Base-by-base conservation (phyloP, 92 coral and sea anemone species). In the Umimayanthus kanabou region DNA sequence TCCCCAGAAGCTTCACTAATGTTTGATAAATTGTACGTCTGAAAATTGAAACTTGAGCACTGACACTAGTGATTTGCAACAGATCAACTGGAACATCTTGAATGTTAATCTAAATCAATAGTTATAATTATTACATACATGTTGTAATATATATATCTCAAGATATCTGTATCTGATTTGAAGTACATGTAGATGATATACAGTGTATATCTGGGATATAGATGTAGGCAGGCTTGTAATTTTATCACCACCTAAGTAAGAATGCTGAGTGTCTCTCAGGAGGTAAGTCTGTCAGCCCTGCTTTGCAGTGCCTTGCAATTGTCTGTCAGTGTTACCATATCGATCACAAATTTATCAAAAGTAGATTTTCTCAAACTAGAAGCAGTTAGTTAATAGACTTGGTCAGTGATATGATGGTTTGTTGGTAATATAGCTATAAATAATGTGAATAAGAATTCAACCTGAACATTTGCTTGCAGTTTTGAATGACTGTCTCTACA, bases 181-280 rank as follows among this genome's bases (percentile, higher is more conserved):
- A 61, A 18, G 9, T 20, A 20, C 26, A 4, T 22, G 37, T 33
- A 33, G 37, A 61, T 22, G 2, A 20, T 4, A 23, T 16, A 8
- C 45, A 4, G 50, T 9, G 11, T 61, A 23, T 22, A 61, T 22
- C 69, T 1, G 20, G 69, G 22, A 18, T 61, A 61, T 6, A 61
- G 15, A 14, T 6, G 11, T 5, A 11, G 11, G 18, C n/a, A 16
- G 25, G 50, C 10, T n/a, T 75, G 25, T 75, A 73, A 40, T 1
- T 75, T 73, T 16, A 75, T 16, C 50, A 39, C 8, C 28, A 9
- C 15, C 45, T 75, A 5, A 18, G 28, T 39, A 16, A 75, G 42
- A 15, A 75, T 75, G 53, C 79, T 39, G 47, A 75, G 79, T 75
- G 79, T 39, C 15, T 75, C 79, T 15, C 42, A 75, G 20, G 26